These are phyloP conservation scores for Lepidurus packardi DNA, from an alignment of 1,140 invertebrate species.

Conservation along the genomic window DNA sequence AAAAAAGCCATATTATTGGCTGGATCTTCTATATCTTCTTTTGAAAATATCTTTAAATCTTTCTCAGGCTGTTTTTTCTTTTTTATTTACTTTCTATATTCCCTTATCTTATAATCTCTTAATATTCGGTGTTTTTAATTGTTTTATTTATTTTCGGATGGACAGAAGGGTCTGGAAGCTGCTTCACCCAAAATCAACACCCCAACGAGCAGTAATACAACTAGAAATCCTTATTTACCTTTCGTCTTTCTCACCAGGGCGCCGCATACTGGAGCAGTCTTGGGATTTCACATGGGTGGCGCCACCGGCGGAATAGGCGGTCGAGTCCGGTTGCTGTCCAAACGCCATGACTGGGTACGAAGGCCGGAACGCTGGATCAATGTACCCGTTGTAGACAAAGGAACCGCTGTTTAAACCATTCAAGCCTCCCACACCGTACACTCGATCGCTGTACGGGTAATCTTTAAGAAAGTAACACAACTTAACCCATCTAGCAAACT, in stretches of 20 bases:
- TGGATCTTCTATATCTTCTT: slow-evolving; percentile 31
- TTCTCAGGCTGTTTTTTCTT: slow-evolving; percentile 24
- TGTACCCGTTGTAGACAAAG: slow-evolving; percentile 2
- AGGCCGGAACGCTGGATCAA: slow-evolving; percentile 15
- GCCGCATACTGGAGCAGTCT: not conserved
- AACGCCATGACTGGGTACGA: slow-evolving; percentile 24
- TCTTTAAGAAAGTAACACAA: not conserved
- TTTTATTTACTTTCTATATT: no score
- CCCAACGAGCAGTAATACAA: not conserved
- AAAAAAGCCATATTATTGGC: slow-evolving; percentile 23
- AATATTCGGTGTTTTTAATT: slow-evolving; percentile 22
- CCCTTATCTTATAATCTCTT: not conserved
- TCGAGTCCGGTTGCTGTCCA: not conserved
- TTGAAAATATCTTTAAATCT: slow-evolving; percentile 34
- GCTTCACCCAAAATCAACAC: not conserved
- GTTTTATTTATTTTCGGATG: slow-evolving; percentile 29
- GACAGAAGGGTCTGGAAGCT: slow-evolving; percentile 11
- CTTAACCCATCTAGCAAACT: not conserved
- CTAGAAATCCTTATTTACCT: not conserved
- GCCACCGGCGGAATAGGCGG: not conserved
- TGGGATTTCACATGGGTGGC: not conserved
- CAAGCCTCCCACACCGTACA: slow-evolving; percentile 1
- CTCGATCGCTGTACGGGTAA: slow-evolving; percentile 11
- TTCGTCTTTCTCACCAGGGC: not conserved
- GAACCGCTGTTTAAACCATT: not conserved